Evolutionary conservation across 2,113 vertebrate species (phyloP).

Genomic region (Crotalus tigris): DNA sequence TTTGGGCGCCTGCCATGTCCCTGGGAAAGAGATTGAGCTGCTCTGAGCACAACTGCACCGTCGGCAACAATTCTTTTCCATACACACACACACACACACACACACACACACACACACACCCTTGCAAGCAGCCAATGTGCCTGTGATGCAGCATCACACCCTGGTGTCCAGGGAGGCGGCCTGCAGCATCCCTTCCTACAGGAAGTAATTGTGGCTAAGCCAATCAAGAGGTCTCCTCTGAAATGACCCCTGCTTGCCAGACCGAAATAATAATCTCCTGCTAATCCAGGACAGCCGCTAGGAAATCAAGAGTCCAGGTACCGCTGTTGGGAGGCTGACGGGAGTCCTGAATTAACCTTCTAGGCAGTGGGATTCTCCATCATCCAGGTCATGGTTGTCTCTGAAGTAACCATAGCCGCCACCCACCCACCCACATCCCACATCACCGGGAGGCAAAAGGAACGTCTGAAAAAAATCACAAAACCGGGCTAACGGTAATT

Average conservation of each 20-base stretch:
- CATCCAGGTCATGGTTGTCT: no score
- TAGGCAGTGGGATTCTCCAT: no score
- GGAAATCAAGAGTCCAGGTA: not conserved
- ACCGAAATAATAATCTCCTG: not conserved
- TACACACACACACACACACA: no score
- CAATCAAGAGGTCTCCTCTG: not conserved
- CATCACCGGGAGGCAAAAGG: not conserved
- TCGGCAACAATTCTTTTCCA: not conserved
- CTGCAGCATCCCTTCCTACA: not conserved
- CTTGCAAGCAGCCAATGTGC: not conserved
- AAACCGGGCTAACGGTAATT: not conserved
- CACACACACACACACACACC: no score
- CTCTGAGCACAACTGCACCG: not conserved
- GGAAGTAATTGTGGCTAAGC: not conserved
- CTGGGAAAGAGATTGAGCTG: not conserved
- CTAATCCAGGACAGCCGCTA: not conserved
- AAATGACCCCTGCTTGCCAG: not conserved
- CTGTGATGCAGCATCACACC: not conserved
- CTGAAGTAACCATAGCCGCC: not conserved
- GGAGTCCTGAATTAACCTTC: not conserved
- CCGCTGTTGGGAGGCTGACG: no score
- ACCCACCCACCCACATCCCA: no score
- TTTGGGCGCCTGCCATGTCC: no score
- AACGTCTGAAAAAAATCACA: not conserved
- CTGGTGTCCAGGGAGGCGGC: not conserved